Conservation (phyloP, 2,797 vertebrate species). For the Arrhamphus sclerolepis region DNA sequence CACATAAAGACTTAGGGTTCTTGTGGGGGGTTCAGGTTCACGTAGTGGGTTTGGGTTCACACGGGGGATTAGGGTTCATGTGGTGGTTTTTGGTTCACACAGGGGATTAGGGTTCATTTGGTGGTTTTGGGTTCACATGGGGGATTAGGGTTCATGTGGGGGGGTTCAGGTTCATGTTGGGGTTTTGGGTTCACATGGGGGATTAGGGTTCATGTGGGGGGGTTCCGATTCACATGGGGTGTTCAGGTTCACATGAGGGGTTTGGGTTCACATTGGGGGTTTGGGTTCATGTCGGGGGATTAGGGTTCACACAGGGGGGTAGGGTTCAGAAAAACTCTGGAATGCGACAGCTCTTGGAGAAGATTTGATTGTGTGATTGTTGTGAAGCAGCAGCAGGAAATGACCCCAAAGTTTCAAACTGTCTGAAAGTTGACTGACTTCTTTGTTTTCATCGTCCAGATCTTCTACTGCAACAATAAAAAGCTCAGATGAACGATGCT, state of each 20-base stretch:
- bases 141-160: neutral
- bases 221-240: no score
- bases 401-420: slow-evolving; percentile 49
- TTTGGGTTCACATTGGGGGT: neutral
- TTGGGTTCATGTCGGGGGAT: neutral
- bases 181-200: no score
- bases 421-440: slow-evolving; percentile 24
- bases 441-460: slow-evolving; percentile 29
- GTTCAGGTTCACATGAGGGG: no score
- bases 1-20: slow-evolving; percentile 33
- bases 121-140: no score
- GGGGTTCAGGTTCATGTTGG: neutral
- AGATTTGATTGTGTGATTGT: slow-evolving; percentile 44
- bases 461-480: slow-evolving; percentile 45
- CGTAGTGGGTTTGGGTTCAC: no score
- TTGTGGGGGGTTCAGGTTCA: slow-evolving; percentile 42
- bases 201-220: no score
- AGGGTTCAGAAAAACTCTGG: neutral
- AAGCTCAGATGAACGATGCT: slow-evolving; percentile 40
- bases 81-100: no score
- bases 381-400: slow-evolving; percentile 61
- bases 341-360: slow-evolving; percentile 37
- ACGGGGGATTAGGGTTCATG: neutral
- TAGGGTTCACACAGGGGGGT: no score
- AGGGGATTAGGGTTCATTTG: no score